Evolutionary conservation across 2,797 vertebrate species (phyloP), one percentile per base, ranked within the genome.

Genomic region (Mormyrus proboscirostris): DNA sequence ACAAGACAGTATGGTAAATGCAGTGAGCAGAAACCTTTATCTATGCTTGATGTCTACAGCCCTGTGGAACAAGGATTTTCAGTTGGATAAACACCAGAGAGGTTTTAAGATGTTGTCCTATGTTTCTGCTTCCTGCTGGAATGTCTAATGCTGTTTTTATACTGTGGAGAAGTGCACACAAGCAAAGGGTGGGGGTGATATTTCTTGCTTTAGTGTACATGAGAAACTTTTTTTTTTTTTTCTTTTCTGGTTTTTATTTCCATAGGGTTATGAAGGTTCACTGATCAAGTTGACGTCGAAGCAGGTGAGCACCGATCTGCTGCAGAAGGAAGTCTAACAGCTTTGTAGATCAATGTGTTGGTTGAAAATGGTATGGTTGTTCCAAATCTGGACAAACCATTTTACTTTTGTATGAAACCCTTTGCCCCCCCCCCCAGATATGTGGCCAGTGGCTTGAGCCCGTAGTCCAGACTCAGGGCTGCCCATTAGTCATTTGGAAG

Each of bases 211-310:
- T 4, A 16, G 25, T 2, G n/a, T n/a, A 85, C 1, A 2, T 53
- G 51, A 25, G 16, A 7, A 3, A n/a, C 12, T 57, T 87, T 14
- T 73, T 41, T 87, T 95, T 57, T 57, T 57, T 19, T 29, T 29
- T 29, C n/a, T 2, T n/a, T 7, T 57, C 55, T n/a, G 94, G 93
- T 94, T 94, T 94, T 92, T 93, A 94, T 92, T 94, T 95, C 94
- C 90, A 89, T 96, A 99, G 99, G 99, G 99, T 93, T 99, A 99
- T 95, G 99, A 99, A 97, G 99, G 99, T 92, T 99, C 98, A 94
- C 95, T 99, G 95, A 99, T 99, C 96, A 99, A 99, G 95, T 97
- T 99, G 95, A 99, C 98, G 55, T 99, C 99, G 91, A 98, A 99
- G 96, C 99, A 99, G 98, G 99, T 99, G 97, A 96, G 93, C 9